phyloP scores from a whole-genome alignment of 1,140 invertebrate genomes.

The Drosophila saltans region DNA sequence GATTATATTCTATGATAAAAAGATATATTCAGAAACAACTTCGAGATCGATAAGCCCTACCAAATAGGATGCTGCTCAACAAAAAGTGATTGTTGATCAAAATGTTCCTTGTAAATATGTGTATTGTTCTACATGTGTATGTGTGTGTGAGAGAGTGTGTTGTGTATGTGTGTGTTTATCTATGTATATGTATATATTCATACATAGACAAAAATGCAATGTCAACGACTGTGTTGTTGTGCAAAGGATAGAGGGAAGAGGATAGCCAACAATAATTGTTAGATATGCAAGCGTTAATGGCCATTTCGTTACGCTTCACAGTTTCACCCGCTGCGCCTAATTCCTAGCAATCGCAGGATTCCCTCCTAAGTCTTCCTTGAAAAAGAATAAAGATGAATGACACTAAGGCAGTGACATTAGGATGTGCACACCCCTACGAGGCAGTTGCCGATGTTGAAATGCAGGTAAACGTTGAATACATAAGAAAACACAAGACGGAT shows the following conservation, averaged over 20 bases:
- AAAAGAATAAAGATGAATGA: constrained; percentile 58
- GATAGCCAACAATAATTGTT: constrained; percentile 50
- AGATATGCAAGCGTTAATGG: constrained; percentile 45
- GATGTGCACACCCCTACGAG: constrained; percentile 55
- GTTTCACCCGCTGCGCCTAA: constrained; percentile 39
- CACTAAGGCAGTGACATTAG: constrained; percentile 50
- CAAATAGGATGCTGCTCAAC: not conserved
- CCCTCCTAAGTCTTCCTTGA: constrained; percentile 54
- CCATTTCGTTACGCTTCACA: constrained; percentile 59
- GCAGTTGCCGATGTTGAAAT: constrained; percentile 51
- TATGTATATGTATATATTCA: constrained; percentile 2
- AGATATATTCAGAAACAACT: not conserved
- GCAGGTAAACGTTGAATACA: constrained; percentile 62
- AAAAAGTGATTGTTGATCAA: not conserved
- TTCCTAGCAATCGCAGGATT: constrained; percentile 55
- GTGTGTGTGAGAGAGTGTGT: not conserved
- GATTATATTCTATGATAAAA: not conserved
- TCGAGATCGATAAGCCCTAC: not conserved
- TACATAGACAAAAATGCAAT: constrained; percentile 26
- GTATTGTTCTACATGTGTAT: not conserved
- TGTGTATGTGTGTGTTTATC: not conserved
- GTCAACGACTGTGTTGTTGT: constrained; percentile 26
- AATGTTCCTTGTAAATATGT: not conserved
- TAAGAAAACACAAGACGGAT: constrained; percentile 58
- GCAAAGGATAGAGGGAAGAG: constrained; percentile 11